Evolutionary conservation across 2,888 invertebrate genomes (phyloP), one percentile per base, ranked within the genome.

Genomic region (Melanophora roralis): DNA sequence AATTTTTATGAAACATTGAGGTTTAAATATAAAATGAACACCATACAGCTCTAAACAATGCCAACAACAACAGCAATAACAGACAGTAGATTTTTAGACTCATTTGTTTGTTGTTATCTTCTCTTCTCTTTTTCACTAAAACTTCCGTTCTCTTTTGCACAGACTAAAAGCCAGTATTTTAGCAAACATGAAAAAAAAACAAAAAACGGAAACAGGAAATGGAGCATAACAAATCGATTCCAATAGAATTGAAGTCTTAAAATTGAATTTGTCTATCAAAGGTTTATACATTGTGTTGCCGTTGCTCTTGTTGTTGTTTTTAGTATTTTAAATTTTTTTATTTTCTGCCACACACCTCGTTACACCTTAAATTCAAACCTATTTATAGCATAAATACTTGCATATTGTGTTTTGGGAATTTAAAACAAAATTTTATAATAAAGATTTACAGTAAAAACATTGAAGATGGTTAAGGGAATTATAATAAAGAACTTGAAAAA

Each of bases 211-310:
- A 51, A 62, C 59, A 78, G 80, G 72, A 80, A 80, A 80, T 80
- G 76, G 80, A 80, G 80, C 80, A 76, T 72, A 73, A 80, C 80
- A 80, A 80, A 80, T 80, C 80, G 80, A 80, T 80, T 76, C 62
- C 76, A 62, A 76, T 68, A 62, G 67, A 65, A 59, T 57, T 67
- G 68, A 65, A 80, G 76, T 73, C 76, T 76, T 80, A 76, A 76
- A 76, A 80, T 80, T 80, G 80, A 80, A 80, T 76, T 76, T 80
- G 76, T 80, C 76, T 73, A 76, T 76, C 80, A 73, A 78, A 72
- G 53, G 53, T 69, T 47, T 69, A 76, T 49, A n/a, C 38, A 38
- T 62, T 59, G 45, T 59, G 65, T 51, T 51, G 8, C 6, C 6
- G 27, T 3, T 27, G 6, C 27, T 27, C 6, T 27, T 59, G 57